These are phyloP conservation scores for Holacanthus passer DNA, from an alignment of 2,113 vertebrate species.

Conservation along the genomic window DNA sequence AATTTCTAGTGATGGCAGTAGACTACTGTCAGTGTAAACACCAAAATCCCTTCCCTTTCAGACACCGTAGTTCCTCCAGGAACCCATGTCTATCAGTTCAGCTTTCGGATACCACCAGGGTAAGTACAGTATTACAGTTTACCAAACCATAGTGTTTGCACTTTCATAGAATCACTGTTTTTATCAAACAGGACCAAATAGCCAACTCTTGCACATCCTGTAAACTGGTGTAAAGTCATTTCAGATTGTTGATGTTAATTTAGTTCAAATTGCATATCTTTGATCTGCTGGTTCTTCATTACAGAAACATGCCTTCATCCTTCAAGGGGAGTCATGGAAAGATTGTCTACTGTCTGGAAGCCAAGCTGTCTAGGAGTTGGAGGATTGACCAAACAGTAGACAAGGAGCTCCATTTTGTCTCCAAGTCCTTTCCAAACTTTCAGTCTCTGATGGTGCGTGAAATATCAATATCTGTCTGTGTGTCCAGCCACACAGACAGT, in stretches of 20 bases:
- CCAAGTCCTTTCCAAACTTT: slow-evolving; percentile 49
- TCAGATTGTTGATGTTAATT: neutral
- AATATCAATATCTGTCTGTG: neutral
- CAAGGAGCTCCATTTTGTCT: slow-evolving; percentile 67
- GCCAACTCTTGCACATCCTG: neutral
- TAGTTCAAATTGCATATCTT: neutral
- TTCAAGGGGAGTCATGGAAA: slow-evolving; percentile 74
- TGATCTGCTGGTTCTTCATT: slow-evolving; percentile 10
- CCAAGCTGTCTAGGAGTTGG: slow-evolving; percentile 78
- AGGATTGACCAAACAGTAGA: slow-evolving; percentile 51
- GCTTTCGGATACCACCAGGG: slow-evolving; percentile 74
- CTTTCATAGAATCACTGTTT: neutral
- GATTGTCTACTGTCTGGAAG: slow-evolving; percentile 78
- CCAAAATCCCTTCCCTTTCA: slow-evolving; percentile 44
- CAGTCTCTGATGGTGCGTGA: slow-evolving; percentile 72
- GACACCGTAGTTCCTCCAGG: slow-evolving; percentile 71
- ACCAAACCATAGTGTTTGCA: neutral
- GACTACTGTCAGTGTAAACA: neutral
- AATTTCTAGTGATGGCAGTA: too few relatives aligned
- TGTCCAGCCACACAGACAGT: too few relatives aligned
- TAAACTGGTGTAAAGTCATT: too few relatives aligned
- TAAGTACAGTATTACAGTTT: slow-evolving; percentile 59
- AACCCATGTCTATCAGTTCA: slow-evolving; percentile 78
- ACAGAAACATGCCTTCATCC: slow-evolving; percentile 79
- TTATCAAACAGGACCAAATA: neutral